phyloP scores from a whole-genome alignment of 1,140 invertebrate species.

The Dendrolimus kikuchii region DNA sequence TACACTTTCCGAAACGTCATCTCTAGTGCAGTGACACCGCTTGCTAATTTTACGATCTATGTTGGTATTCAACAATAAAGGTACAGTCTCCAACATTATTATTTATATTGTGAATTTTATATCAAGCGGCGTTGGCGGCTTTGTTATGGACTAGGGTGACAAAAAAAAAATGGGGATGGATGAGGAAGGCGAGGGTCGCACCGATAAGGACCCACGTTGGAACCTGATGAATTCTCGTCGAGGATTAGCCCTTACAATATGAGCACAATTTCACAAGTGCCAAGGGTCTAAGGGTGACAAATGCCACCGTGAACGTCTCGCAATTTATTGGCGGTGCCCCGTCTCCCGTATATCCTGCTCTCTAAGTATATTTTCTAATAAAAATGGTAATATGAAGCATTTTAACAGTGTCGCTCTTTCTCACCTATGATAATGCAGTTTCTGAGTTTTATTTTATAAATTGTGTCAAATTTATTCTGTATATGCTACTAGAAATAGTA shows the following conservation, averaged over 20 bases:
- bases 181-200: slow-evolving; percentile 23
- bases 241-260: slow-evolving; percentile 66
- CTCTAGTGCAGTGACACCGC: no score
- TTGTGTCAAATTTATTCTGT: no score
- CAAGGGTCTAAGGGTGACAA: slow-evolving; percentile 51
- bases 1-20: no score
- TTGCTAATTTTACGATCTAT: no score
- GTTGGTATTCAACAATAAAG: no score
- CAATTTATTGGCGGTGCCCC: slow-evolving; percentile 37
- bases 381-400: slow-evolving; percentile 53
- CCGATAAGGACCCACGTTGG: slow-evolving; percentile 47
- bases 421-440: no score
- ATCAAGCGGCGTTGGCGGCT: slow-evolving; percentile 8
- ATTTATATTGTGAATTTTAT: slow-evolving; percentile 3
- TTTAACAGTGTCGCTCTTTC: slow-evolving; percentile 13
- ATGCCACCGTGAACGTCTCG: slow-evolving; percentile 36
- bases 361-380: slow-evolving; percentile 54
- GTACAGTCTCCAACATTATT: no score
- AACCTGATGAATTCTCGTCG: slow-evolving; percentile 54
- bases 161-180: slow-evolving; percentile 34
- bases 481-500: no score
- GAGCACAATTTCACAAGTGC: slow-evolving; percentile 53
- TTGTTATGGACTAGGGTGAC: slow-evolving; percentile 18
- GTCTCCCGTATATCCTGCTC: slow-evolving; percentile 12
- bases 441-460: no score